Evolutionary conservation across 2,888 invertebrate genomes (phyloP).

Genomic region (Furcula furcula): DNA sequence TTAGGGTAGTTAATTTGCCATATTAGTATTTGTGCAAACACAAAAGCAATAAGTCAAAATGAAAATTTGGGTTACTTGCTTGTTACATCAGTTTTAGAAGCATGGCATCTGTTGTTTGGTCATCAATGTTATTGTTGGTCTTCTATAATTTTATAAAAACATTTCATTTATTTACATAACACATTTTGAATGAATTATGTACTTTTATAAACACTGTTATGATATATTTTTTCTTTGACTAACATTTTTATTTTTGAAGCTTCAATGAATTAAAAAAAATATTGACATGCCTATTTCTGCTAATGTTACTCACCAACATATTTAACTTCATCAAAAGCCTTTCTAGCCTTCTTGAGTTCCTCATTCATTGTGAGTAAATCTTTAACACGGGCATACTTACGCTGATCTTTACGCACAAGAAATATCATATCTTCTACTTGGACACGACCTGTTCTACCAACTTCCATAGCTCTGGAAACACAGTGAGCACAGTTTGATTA

Average conservation of each 20-base stretch:
- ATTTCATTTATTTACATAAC: constrained; percentile 15
- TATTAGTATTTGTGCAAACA: constrained; percentile 48
- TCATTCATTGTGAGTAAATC: constrained; percentile 99
- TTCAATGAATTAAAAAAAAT: not conserved
- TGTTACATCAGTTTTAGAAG: constrained; percentile 77
- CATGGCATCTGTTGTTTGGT: constrained; percentile 56
- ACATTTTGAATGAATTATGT: constrained; percentile 7
- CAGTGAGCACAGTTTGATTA: not conserved
- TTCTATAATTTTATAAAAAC: constrained; percentile 73
- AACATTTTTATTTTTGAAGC: not conserved
- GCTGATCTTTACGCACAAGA: constrained; percentile 95
- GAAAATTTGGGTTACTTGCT: constrained; percentile 73
- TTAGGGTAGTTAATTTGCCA: not conserved
- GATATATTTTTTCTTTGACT: not conserved
- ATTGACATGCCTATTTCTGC: not conserved
- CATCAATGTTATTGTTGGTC: constrained; percentile 74
- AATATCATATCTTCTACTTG: constrained; percentile 99
- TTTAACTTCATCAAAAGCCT: constrained; percentile 99
- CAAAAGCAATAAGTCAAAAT: constrained; percentile 63
- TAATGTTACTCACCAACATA: constrained; percentile 89
- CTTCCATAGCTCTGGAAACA: constrained; percentile 93
- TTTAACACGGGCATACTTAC: constrained; percentile 98
- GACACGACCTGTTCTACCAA: constrained; percentile 97
- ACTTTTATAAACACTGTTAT: constrained; percentile 10
- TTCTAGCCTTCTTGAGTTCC: constrained; percentile 98